These are phyloP conservation scores for Malthinus seriepunctatus DNA, from an alignment of 2,888 invertebrate genomes.

Conservation along the genomic window DNA sequence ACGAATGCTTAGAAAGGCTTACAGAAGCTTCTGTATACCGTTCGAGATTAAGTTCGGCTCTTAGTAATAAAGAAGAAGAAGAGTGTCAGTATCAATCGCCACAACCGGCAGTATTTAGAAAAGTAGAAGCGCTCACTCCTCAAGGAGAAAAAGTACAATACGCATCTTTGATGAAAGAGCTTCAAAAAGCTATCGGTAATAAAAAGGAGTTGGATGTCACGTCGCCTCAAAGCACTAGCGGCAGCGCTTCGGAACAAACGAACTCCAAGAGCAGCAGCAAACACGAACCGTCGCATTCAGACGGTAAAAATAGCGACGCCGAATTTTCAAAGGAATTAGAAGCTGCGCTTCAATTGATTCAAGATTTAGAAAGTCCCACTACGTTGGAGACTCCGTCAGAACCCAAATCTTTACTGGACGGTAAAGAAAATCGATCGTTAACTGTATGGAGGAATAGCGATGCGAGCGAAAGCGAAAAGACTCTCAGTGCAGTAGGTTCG, in stretches of 20 bases:
- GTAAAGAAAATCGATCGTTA: constrained; percentile 41
- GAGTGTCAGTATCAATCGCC: constrained; percentile 46
- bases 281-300: constrained; percentile 45
- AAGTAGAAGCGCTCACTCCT: constrained; percentile 45
- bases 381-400: constrained; percentile 56
- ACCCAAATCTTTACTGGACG: constrained; percentile 41
- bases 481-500: constrained; percentile 54
- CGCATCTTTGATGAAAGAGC: constrained; percentile 57
- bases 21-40: constrained; percentile 55
- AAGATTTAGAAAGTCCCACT: constrained; percentile 57
- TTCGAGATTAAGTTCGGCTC: constrained; percentile 50
- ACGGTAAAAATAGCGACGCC: constrained; percentile 53
- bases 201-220: constrained; percentile 51
- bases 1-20: constrained; percentile 55
- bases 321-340: constrained; percentile 58
- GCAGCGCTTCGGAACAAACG: constrained; percentile 46
- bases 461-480: constrained; percentile 52
- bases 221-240: constrained; percentile 46
- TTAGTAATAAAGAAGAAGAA: constrained; percentile 44
- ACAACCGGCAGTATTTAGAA: constrained; percentile 42
- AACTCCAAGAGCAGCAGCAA: constrained; percentile 44
- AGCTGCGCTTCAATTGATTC: constrained; percentile 57
- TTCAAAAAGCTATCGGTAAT: constrained; percentile 53
- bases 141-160: constrained; percentile 56
- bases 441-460: constrained; percentile 51